These are phyloP conservation scores for Apodemus speciosus DNA, from an alignment of 2,113 vertebrate genomes.

Conservation along the genomic window DNA sequence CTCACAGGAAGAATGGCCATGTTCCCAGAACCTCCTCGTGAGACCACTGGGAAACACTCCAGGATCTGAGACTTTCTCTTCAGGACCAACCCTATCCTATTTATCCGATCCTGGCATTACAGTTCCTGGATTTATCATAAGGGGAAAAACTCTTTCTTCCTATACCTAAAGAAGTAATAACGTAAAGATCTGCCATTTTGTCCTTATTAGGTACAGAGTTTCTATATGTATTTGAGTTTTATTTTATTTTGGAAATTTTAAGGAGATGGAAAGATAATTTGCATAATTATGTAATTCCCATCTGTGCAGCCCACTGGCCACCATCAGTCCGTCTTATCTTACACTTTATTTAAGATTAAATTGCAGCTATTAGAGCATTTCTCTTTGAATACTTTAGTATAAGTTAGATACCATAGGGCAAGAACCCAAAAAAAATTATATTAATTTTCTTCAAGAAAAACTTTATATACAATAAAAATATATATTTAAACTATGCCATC, in stretches of 20 bases:
- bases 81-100: background rate
- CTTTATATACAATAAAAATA: background rate
- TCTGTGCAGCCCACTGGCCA: background rate
- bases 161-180: background rate
- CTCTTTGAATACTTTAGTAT: background rate
- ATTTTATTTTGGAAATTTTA: constrained; percentile 15
- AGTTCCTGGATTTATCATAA: background rate
- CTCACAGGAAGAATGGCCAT: background rate
- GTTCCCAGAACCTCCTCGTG: background rate
- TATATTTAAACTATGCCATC: background rate
- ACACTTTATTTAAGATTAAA: constrained; percentile 3
- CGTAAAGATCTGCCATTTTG: background rate
- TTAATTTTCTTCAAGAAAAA: constrained; percentile 24
- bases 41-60: background rate
- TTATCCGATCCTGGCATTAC: background rate
- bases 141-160: background rate
- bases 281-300: background rate
- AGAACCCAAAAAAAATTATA: background rate
- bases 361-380: background rate
- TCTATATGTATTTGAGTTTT: background rate
- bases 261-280: constrained; percentile 7
- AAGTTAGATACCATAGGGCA: background rate
- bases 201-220: background rate
- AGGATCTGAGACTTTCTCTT: background rate
- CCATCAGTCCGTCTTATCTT: background rate